phyloP scores from a whole-genome alignment of 2,797 vertebrate species.

The Platyrinchus mystaceus region DNA sequence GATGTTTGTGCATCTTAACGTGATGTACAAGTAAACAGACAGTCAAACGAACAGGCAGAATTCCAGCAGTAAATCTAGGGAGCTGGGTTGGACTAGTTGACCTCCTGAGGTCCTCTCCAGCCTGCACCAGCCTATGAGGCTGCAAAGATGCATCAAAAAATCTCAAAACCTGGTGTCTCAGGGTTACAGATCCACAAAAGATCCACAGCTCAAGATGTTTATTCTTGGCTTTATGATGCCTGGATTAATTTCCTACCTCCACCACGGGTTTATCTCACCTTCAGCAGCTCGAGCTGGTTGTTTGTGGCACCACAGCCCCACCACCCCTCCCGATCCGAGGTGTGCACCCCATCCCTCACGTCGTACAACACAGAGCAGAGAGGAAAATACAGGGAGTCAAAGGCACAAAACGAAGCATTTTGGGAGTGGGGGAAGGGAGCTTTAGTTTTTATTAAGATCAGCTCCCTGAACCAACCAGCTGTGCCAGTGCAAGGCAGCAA shows the following conservation, averaged over 20 bases:
- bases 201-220: neutral
- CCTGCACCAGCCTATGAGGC: fast-evolving
- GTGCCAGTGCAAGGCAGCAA: conserved; percentile 1
- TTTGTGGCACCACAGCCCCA: neutral
- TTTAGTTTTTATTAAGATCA: neutral
- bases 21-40: fast-evolving
- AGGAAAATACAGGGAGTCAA: fast-evolving
- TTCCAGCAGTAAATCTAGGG: neutral
- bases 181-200: neutral
- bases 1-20: fast-evolving
- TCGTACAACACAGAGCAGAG: fast-evolving
- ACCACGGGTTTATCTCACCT: neutral
- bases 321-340: neutral
- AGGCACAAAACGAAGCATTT: neutral
- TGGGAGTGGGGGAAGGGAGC: neutral
- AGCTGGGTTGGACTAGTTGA: neutral
- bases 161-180: fast-evolving
- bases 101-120: neutral
- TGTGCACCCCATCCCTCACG: fast-evolving
- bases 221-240: neutral
- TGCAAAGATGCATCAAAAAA: neutral
- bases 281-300: neutral
- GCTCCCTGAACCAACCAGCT: conserved; percentile 40
- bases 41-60: fast-evolving
- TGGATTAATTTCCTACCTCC: neutral